Percentiles rank a stretch among this genome's conserved stretches.
phyloP scores from a whole-genome alignment of 2,797 vertebrate species.

The Neopelma chrysocephalum region DNA sequence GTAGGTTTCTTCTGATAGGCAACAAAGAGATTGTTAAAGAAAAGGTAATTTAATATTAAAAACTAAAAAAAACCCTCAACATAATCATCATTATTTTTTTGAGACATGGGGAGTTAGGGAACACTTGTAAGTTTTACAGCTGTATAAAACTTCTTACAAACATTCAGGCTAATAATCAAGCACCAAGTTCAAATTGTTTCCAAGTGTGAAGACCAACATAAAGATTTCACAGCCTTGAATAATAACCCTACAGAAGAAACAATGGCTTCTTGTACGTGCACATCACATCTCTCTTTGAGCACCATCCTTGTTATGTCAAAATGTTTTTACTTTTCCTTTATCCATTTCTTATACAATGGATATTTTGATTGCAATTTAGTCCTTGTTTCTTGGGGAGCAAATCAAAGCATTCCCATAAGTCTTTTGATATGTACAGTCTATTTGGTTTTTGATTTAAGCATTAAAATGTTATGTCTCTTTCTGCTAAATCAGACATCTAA shows the following conservation, averaged over 20 bases:
- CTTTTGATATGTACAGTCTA: not conserved
- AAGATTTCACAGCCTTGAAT: not conserved
- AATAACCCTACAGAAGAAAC: not conserved
- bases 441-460: not conserved
- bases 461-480: not conserved
- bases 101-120: not conserved
- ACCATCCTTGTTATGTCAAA: not conserved
- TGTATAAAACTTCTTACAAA: not conserved
- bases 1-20: not conserved
- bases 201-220: not conserved
- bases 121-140: not conserved
- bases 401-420: not conserved
- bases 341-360: not conserved
- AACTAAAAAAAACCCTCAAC: not conserved
- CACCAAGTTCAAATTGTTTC: not conserved
- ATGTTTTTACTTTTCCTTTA: not conserved
- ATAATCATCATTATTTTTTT: not conserved
- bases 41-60: not conserved
- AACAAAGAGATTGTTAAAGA: not conserved
- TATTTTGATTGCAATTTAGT: not conserved
- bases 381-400: not conserved
- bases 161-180: not conserved
- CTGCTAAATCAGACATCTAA: not conserved
- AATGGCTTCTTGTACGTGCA: not conserved
- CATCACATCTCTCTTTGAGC: not conserved